A percentile compares a stretch with the other conserved stretches of the same genome.
phyloP scores from a whole-genome alignment of 2,113 vertebrate species.

The Phainopepla nitens region DNA sequence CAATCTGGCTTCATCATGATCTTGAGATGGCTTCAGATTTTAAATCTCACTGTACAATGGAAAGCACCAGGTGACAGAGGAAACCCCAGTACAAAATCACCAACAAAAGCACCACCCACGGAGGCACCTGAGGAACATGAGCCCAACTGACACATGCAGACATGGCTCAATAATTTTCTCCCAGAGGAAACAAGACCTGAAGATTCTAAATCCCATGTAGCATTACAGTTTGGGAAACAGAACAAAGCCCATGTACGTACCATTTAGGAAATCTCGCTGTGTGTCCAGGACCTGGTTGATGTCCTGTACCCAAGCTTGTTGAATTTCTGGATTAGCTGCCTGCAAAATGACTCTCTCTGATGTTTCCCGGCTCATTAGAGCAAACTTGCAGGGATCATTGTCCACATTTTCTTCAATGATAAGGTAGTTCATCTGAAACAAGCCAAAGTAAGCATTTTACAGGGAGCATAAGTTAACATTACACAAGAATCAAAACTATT shows the following conservation, averaged over 20 bases:
- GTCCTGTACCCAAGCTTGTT: constrained; percentile 91
- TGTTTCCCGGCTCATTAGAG: constrained; percentile 85
- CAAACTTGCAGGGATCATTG: constrained; percentile 93
- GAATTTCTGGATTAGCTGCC: constrained; percentile 92
- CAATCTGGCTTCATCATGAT: background rate
- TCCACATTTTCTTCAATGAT: constrained; percentile 89
- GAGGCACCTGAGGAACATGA: background rate
- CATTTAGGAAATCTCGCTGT: constrained; percentile 92
- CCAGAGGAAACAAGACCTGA: background rate
- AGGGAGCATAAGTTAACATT: background rate
- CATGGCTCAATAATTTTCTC: background rate
- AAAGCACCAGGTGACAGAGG: background rate
- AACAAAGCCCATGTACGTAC: constrained; percentile 53
- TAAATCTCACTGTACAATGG: background rate
- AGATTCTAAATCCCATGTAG: background rate
- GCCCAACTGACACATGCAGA: background rate
- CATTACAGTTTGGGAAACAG: background rate
- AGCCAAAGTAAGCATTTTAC: background rate
- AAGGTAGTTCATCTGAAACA: constrained; percentile 86
- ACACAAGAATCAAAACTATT: background rate
- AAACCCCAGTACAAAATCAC: background rate
- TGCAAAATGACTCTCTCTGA: constrained; percentile 90
- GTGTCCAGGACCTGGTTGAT: constrained; percentile 91
- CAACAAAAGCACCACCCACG: background rate
- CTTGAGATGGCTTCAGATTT: background rate